phyloP scores from a whole-genome alignment of 2,888 invertebrate genomes.

The Scaptomyza flava region DNA sequence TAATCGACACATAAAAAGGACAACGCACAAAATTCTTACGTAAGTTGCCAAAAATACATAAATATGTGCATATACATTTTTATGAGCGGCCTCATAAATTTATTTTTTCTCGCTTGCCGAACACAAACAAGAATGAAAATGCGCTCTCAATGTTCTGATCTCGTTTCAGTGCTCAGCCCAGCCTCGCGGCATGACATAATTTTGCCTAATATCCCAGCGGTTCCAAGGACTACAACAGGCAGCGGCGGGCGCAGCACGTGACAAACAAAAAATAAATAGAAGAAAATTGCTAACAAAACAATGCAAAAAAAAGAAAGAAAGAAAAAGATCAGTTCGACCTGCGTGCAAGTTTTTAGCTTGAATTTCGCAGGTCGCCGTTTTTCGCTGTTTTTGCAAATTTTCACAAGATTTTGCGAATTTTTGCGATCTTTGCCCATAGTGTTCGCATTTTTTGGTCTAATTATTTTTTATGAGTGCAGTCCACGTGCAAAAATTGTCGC shows the following conservation, averaged over 20 bases:
- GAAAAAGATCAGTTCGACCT: slow-evolving; percentile 30
- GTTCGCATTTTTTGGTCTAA: slow-evolving; percentile 81
- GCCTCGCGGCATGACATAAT: slow-evolving; percentile 73
- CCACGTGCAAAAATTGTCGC: slow-evolving; percentile 72
- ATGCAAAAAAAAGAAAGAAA: slow-evolving; percentile 23
- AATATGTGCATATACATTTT: slow-evolving; percentile 51
- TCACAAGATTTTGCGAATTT: slow-evolving; percentile 10
- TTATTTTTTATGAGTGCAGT: slow-evolving; percentile 81
- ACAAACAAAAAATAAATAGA: slow-evolving; percentile 55
- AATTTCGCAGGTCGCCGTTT: slow-evolving; percentile 60
- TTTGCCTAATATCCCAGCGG: slow-evolving; percentile 66
- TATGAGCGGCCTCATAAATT: slow-evolving; percentile 66
- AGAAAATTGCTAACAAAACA: slow-evolving; percentile 15
- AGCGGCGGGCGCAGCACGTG: slow-evolving; percentile 65
- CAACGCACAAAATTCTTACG: slow-evolving; percentile 62
- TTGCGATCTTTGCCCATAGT: slow-evolving; percentile 21
- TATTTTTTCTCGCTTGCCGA: slow-evolving; percentile 32
- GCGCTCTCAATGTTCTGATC: slow-evolving; percentile 79
- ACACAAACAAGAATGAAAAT: slow-evolving; percentile 63
- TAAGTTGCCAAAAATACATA: slow-evolving; percentile 55
- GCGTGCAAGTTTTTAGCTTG: slow-evolving; percentile 56
- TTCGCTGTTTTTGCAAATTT: neutral
- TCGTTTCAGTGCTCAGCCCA: slow-evolving; percentile 62
- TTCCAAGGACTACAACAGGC: slow-evolving; percentile 62
- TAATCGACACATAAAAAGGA: slow-evolving; percentile 51